These are phyloP conservation scores for Trachops cirrhosus DNA, from an alignment of 2,797 vertebrate species.

Conservation along the genomic window DNA sequence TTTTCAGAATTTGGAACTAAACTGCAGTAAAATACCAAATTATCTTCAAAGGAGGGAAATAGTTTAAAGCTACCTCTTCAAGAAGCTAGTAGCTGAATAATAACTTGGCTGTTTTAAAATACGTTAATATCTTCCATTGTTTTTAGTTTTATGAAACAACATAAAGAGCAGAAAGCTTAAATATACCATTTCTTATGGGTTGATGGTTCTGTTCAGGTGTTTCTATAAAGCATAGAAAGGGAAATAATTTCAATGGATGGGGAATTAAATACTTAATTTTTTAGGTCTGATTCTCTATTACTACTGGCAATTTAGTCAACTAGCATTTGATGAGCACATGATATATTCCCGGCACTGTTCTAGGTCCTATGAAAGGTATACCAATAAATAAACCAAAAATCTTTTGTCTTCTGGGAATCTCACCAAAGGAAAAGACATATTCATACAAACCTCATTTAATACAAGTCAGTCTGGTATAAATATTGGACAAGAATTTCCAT, in stretches of 20 bases:
- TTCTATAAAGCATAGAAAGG: slow-evolving; percentile 1
- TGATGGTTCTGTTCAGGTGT: background rate
- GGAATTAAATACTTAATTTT: background rate
- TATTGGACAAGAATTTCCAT: background rate
- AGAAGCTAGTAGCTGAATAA: background rate
- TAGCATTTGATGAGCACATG: background rate
- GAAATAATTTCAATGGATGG: background rate
- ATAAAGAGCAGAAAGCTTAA: background rate
- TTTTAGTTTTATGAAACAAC: background rate
- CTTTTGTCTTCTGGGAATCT: background rate
- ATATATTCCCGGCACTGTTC: background rate
- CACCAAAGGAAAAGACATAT: background rate
- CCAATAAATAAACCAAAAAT: background rate
- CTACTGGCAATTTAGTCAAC: background rate
- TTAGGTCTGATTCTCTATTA: background rate
- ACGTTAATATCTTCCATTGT: background rate
- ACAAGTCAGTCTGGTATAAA: background rate
- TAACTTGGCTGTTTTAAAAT: slow-evolving; percentile 30
- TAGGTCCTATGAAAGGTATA: background rate
- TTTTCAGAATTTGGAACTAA: slow-evolving; percentile 43
- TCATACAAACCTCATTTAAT: background rate
- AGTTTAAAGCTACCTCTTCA: slow-evolving; percentile 20
- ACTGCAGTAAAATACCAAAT: slow-evolving; percentile 44
- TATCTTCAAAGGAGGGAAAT: background rate
- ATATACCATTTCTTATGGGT: slow-evolving; percentile 21